These are phyloP conservation scores for Acronicta aceris DNA, from an alignment of 2,888 invertebrate genomes.

Conservation along the genomic window DNA sequence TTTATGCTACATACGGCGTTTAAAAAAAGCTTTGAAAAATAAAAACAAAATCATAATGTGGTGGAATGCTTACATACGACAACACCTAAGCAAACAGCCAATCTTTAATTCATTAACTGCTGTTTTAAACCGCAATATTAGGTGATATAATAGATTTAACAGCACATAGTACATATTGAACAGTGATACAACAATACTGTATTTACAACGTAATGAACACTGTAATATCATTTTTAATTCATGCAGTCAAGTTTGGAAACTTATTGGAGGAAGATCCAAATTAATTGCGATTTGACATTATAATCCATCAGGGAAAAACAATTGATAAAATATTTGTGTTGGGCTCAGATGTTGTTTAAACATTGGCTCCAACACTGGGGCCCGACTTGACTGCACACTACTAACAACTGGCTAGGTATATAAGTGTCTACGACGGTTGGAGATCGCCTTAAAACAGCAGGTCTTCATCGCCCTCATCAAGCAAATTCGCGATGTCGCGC, in stretches of 20 bases:
- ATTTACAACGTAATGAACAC: constrained; percentile 82
- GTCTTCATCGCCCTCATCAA: constrained; percentile 97
- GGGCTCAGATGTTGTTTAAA: constrained; percentile 14
- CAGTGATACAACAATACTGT: constrained; percentile 74
- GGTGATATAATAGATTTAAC: constrained; percentile 33
- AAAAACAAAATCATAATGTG: constrained; percentile 62
- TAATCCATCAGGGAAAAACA: not conserved
- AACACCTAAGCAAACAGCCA: constrained; percentile 65
- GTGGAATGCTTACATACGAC: constrained; percentile 84
- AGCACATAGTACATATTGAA: constrained; percentile 60
- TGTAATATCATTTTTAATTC: constrained; percentile 78
- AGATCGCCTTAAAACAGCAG: constrained; percentile 92
- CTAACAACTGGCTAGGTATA: constrained; percentile 66
- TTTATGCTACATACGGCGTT: constrained; percentile 65
- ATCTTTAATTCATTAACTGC: constrained; percentile 37
- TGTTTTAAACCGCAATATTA: constrained; percentile 32
- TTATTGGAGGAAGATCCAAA: constrained; percentile 15
- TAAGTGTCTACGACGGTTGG: constrained; percentile 50
- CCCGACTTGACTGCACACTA: constrained; percentile 70
- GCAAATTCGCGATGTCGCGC: constrained; percentile 91
- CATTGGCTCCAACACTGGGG: constrained; percentile 15
- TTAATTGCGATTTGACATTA: not conserved
- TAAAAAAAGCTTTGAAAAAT: constrained; percentile 67
- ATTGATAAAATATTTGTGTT: constrained; percentile 13
- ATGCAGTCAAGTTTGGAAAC: constrained; percentile 70